Percentiles rank a stretch among this genome's conserved stretches.
Conservation (phyloP, 2,888 invertebrate species). For the Heliconius ethilla region DNA sequence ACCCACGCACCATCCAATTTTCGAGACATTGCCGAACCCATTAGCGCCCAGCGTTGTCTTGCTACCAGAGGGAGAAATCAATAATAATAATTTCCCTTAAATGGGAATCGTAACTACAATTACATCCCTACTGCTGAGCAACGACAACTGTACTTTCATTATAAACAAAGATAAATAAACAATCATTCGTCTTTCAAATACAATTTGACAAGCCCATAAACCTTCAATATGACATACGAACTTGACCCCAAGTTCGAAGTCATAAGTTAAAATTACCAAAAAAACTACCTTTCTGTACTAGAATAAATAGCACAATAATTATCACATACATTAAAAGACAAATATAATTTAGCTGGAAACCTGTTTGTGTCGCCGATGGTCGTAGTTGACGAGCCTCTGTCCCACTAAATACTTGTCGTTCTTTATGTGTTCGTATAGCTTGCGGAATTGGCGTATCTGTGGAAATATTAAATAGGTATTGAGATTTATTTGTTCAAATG, state of each 20-base stretch:
- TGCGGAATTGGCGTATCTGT: slow-evolving; percentile 95
- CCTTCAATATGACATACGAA: not conserved
- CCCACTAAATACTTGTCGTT: slow-evolving; percentile 99
- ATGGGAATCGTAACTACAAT: not conserved
- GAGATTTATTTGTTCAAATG: no score
- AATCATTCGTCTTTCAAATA: not conserved
- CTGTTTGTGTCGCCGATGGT: slow-evolving; percentile 87
- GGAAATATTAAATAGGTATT: slow-evolving; percentile 11
- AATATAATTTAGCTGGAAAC: slow-evolving; percentile 55
- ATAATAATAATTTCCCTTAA: no score
- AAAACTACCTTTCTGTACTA: slow-evolving; percentile 13
- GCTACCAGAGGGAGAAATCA: no score
- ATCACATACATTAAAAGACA: slow-evolving; percentile 35
- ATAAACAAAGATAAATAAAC: not conserved
- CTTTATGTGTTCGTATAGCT: slow-evolving; percentile 98
- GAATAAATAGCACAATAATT: slow-evolving; percentile 17
- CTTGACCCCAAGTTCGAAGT: not conserved
- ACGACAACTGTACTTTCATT: not conserved
- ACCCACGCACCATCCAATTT: no score
- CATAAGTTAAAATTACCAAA: not conserved
- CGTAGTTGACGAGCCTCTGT: slow-evolving; percentile 97
- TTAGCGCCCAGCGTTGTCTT: no score
- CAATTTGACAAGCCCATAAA: not conserved
- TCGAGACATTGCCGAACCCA: no score
- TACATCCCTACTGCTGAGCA: not conserved